Conservation (phyloP, 2,888 invertebrate species). For the Cremastobaeus sp. region DNA sequence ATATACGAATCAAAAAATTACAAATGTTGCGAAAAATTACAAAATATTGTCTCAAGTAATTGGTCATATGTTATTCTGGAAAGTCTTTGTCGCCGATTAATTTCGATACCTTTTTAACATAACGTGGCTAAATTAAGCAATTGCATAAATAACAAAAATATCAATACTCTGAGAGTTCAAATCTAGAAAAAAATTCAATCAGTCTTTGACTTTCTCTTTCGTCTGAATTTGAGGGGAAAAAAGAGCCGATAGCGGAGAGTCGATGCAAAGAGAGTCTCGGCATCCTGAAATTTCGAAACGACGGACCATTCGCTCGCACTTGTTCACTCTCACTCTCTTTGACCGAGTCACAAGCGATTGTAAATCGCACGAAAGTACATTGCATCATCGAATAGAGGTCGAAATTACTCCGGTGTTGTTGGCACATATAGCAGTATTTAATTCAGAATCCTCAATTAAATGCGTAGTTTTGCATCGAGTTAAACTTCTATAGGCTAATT, state of each 20-base stretch:
- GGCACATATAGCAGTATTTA: conserved; percentile 37
- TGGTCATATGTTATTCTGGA: too few species aligned
- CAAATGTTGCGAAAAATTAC: too few species aligned
- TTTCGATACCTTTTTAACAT: too few species aligned
- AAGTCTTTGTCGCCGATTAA: too few species aligned
- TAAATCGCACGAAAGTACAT: conserved; percentile 69
- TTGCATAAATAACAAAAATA: too few species aligned
- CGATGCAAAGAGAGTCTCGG: conserved; percentile 60
- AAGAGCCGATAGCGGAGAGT: conserved; percentile 12
- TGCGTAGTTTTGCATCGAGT: background rate
- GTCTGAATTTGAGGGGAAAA: conserved; percentile 29
- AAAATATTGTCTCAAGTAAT: too few species aligned
- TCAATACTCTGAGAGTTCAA: too few species aligned
- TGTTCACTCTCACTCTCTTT: conserved; percentile 59
- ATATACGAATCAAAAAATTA: too few species aligned
- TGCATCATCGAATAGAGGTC: conserved; percentile 71
- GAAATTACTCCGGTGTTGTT: conserved; percentile 59
- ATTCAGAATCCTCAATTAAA: conserved; percentile 37
- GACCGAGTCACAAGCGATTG: conserved; percentile 56
- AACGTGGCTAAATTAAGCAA: too few species aligned
- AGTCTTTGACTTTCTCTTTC: conserved; percentile 40
- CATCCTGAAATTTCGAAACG: conserved; percentile 70
- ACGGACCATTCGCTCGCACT: conserved; percentile 58
- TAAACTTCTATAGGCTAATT: too few species aligned
- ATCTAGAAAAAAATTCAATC: conserved; percentile 1